Evolutionary conservation across 2,888 invertebrate genomes (phyloP), one percentile per base, ranked within the genome.

Genomic region (Neuroscelio doddi): DNA sequence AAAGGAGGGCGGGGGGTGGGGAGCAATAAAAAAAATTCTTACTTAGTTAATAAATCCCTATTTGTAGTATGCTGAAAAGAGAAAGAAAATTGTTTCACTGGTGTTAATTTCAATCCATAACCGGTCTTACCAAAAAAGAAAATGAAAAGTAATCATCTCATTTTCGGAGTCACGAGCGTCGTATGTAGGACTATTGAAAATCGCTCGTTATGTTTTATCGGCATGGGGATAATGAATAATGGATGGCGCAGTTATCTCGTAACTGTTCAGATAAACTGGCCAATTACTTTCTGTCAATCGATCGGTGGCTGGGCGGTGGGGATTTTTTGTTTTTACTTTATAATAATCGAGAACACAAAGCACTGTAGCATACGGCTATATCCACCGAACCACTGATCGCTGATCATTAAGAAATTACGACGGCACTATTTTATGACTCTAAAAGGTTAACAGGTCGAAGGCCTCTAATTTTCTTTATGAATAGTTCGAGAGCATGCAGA

Each of bases 241-340:
- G 42, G 29, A 45, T 45, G 30, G 36, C 32, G 53, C 42, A 50
- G 68, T 65, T 70, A 68, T 65, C 57, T 64, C 65, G 65, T 61
- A 68, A 68, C 65, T 63, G 65, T 61, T 55, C 61, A 51, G 61
- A 68, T 70, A 66, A 70, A 68, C 63, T 61, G 65, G 65, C 64
- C 68, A 68, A 68, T 70, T 68, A 70, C 65, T 70, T 69, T 65
- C 52, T 46, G 62, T 30, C 24, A 21, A 61, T 58, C 58, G 59
- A 65, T 58, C 56, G 41, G 14, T 12, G 36, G 41, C 45, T 15
- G 10, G 15, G 16, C 27, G 12, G 8, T 4, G 29, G 24, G 29
- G 14, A 14, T 8, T 15, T 45, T 15, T 29, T 45, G 29, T 45
- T 29, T 45, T 10, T 14, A n/a, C 32, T 46, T 26, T 8, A 16